phyloP scores from a whole-genome alignment of 2,113 vertebrate genomes.

The Aleadryas rufinucha region DNA sequence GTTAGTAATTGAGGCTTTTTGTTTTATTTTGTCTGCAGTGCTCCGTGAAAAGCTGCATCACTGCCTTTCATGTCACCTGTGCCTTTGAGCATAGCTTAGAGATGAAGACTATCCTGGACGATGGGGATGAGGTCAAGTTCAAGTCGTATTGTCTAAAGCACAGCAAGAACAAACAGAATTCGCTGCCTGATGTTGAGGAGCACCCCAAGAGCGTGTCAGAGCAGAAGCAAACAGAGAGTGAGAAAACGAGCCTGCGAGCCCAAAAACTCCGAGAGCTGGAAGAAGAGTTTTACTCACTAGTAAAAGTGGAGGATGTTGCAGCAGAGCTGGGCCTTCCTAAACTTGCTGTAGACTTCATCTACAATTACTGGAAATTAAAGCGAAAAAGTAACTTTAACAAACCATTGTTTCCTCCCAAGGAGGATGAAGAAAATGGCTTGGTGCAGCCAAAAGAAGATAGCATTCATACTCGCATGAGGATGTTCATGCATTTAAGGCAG shows the following conservation, averaged over 20 bases:
- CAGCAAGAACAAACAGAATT: constrained; percentile 84
- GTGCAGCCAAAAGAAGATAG: constrained; percentile 92
- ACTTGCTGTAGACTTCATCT: constrained; percentile 87
- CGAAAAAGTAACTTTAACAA: constrained; percentile 93
- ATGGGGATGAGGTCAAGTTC: constrained; percentile 96
- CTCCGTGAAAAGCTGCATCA: constrained; percentile 97
- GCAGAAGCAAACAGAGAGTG: constrained; percentile 80
- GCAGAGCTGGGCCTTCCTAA: constrained; percentile 78
- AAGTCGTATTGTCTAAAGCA: constrained; percentile 97
- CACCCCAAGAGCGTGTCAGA: constrained; percentile 76
- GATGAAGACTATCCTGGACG: constrained; percentile 97
- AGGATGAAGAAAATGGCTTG: constrained; percentile 89
- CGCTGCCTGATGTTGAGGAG: constrained; percentile 66
- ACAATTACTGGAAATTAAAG: constrained; percentile 98
- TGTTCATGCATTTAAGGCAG: constrained; percentile 98
- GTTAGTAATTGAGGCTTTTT: background rate
- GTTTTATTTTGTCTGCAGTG: constrained; percentile 75
- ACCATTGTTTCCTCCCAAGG: constrained; percentile 91
- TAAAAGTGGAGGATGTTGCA: constrained; percentile 85
- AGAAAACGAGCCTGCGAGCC: constrained; percentile 86
- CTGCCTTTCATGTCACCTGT: constrained; percentile 99
- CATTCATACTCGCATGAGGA: constrained; percentile 96
- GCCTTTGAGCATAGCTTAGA: constrained; percentile 97
- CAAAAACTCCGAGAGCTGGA: constrained; percentile 94
- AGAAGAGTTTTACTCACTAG: constrained; percentile 90